A percentile compares a stretch with the other conserved stretches of the same genome.
These are phyloP conservation scores for Rattus rattus DNA, from an alignment of 2,113 vertebrate genomes.

Conservation along the genomic window DNA sequence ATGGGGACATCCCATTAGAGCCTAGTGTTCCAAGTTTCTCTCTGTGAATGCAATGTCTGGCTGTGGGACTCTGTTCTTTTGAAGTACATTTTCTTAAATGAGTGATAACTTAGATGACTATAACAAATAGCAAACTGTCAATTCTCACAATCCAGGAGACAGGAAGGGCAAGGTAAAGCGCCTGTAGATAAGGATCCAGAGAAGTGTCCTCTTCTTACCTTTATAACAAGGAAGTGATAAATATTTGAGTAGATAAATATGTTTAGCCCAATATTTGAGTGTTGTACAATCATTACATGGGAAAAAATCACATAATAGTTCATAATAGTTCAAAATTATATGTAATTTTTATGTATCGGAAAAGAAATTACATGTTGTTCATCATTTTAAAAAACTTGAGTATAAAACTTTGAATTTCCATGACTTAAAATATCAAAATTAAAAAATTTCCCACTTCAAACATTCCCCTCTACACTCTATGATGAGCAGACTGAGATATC, in stretches of 20 bases:
- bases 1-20: not conserved
- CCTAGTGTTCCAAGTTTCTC: not conserved
- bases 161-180: not conserved
- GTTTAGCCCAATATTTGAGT: not conserved
- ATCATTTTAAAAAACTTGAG: conserved; percentile 4
- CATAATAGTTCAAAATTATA: not conserved
- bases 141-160: not conserved
- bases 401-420: conserved; percentile 26
- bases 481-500: not conserved
- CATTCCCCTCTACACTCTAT: not conserved
- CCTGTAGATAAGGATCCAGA: not conserved
- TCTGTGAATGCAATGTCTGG: not conserved
- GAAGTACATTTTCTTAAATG: not conserved
- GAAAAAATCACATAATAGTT: not conserved
- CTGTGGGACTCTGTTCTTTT: not conserved
- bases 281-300: not conserved
- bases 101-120: not conserved
- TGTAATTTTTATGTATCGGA: not conserved
- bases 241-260: not conserved
- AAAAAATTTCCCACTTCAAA: not conserved
- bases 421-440: conserved; percentile 11
- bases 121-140: not conserved
- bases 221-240: not conserved
- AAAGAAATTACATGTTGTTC: not conserved
- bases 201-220: not conserved